Percentiles rank a stretch among this genome's conserved stretches.
phyloP scores from a whole-genome alignment of 2,888 invertebrate genomes.

The Folsomia candida region DNA sequence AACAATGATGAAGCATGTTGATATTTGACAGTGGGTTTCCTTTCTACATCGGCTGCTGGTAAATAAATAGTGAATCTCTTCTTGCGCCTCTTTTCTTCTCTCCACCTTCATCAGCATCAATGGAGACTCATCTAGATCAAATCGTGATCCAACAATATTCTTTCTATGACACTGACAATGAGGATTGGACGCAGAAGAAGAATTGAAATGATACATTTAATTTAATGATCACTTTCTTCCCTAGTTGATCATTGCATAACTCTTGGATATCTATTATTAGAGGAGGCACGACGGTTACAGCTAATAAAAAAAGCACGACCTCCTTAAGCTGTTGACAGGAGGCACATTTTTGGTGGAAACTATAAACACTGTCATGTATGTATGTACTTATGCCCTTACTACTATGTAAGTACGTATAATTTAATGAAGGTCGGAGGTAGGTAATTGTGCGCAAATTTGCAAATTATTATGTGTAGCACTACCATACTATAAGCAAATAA shows the following conservation, averaged over 20 bases:
- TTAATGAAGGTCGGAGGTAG: not conserved
- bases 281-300: too few relatives aligned
- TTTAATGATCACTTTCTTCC: slow-evolving; percentile 2
- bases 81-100: not conserved
- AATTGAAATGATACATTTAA: slow-evolving; percentile 1
- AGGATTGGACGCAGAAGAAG: not conserved
- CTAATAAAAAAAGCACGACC: too few relatives aligned
- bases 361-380: too few relatives aligned
- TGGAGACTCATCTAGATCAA: not conserved
- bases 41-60: not conserved
- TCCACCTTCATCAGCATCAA: not conserved
- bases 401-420: not conserved
- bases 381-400: too few relatives aligned
- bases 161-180: not conserved
- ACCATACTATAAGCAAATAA: not conserved
- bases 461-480: not conserved
- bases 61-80: not conserved
- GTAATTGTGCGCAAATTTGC: not conserved
- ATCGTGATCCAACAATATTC: slow-evolving; percentile 2
- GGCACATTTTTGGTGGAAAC: not conserved
- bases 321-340: not conserved
- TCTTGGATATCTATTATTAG: too few relatives aligned
- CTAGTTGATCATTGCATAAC: not conserved
- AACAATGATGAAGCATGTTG: slow-evolving; percentile 5
- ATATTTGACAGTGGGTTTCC: not conserved